A percentile compares a stretch with the other conserved stretches of the same genome.
phyloP scores from a whole-genome alignment of 2,888 invertebrate species.

The Drosophila prolongata region DNA sequence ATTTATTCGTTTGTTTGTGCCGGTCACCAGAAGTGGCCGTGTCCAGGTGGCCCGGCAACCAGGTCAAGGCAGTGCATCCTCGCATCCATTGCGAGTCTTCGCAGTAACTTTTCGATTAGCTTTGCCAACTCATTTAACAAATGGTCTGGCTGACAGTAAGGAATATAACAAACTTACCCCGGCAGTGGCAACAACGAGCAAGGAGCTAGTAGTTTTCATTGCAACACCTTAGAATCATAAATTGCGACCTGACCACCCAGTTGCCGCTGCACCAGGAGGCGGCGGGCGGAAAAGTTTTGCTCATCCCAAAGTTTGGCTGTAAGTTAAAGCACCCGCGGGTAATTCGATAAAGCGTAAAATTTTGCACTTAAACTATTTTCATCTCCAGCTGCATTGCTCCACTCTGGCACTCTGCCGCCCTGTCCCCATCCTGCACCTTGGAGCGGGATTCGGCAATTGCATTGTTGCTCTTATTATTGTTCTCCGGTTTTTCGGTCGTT shows the following conservation, averaged over 20 bases:
- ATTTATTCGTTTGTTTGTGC: conserved; percentile 58
- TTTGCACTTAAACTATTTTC: conserved; percentile 82
- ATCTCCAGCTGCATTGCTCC: conserved; percentile 21
- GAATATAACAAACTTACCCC: conserved; percentile 72
- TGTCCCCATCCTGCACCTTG: neutral
- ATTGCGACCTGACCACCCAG: conserved; percentile 53
- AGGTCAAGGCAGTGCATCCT: conserved; percentile 54
- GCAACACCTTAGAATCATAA: conserved; percentile 78
- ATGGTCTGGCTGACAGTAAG: conserved; percentile 73
- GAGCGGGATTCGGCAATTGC: conserved; percentile 62
- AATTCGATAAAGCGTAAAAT: conserved; percentile 84
- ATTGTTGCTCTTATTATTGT: conserved; percentile 45
- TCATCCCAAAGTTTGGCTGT: conserved; percentile 57
- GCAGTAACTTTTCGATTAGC: conserved; percentile 77
- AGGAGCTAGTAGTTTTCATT: conserved; percentile 64
- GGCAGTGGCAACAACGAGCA: conserved; percentile 35
- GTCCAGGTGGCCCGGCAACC: conserved; percentile 28
- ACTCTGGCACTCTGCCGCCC: neutral
- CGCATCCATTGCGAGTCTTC: neutral
- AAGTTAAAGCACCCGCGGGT: conserved; percentile 82
- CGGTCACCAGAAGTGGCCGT: conserved; percentile 24
- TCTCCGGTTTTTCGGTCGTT: conserved; percentile 32
- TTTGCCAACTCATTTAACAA: conserved; percentile 78
- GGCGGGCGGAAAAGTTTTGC: conserved; percentile 54
- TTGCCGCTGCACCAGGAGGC: conserved; percentile 6